Conservation (phyloP, 35 echinoderm and acorn worm genomes). For the Apostichopus parvimensis region DNA sequence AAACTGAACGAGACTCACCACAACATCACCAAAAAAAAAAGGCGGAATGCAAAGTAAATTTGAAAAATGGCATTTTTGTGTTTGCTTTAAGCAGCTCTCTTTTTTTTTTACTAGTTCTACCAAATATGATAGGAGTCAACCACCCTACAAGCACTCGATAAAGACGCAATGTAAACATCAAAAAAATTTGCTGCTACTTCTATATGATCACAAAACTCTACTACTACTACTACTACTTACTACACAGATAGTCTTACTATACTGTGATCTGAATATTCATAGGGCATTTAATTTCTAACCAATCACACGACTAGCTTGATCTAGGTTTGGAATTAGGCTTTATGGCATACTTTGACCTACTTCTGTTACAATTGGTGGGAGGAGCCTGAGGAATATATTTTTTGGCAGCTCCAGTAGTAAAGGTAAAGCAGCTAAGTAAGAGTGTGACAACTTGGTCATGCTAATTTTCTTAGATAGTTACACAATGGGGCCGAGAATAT, state of each 20-base stretch:
- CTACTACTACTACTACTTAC: no score
- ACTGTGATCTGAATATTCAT: slow-evolving; percentile 17
- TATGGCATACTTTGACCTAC: slow-evolving; percentile 58
- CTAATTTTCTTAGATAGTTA: slow-evolving; percentile 55
- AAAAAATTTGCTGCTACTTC: slow-evolving; percentile 7
- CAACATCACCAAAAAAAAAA: not conserved
- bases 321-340: slow-evolving; percentile 55
- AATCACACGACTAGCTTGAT: not conserved
- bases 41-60: not conserved
- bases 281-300: not conserved
- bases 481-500: slow-evolving; percentile 49
- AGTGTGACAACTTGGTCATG: slow-evolving; percentile 54
- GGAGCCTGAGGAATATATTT: not conserved
- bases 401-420: slow-evolving; percentile 34
- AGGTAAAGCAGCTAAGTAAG: slow-evolving; percentile 7
- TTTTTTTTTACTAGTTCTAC: not conserved
- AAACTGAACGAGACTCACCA: no score
- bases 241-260: not conserved
- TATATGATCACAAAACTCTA: slow-evolving; percentile 6
- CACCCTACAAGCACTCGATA: slow-evolving; percentile 6
- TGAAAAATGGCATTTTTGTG: slow-evolving; percentile 28
- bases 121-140: slow-evolving; percentile 24
- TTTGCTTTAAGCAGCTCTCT: slow-evolving; percentile 15
- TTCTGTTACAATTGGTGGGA: slow-evolving; percentile 50
- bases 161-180: slow-evolving; percentile 47